Conservation (phyloP, 2,888 invertebrate genomes). For the Lissonota sp. region DNA sequence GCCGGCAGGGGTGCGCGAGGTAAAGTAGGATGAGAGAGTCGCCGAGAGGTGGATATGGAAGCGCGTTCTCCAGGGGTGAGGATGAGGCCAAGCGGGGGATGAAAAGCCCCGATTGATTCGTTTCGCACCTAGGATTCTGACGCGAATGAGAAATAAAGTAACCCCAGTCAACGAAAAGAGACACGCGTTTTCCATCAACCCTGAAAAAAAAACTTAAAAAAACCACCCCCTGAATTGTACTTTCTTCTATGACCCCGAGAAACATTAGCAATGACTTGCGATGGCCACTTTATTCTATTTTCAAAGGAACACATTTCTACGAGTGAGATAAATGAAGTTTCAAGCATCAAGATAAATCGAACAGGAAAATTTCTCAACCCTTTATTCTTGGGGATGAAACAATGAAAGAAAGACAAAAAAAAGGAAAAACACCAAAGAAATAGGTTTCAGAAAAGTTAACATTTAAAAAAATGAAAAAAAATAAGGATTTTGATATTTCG, state of each 20-base stretch:
- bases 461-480: too few species aligned
- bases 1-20: slow-evolving; percentile 20
- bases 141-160: slow-evolving; percentile 65
- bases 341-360: too few species aligned
- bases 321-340: too few species aligned
- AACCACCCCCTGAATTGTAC: slow-evolving; percentile 1
- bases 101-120: slow-evolving; percentile 63
- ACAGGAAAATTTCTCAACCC: too few species aligned
- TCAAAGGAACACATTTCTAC: too few species aligned
- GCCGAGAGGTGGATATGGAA: slow-evolving; percentile 29
- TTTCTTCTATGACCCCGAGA: slow-evolving; percentile 14
- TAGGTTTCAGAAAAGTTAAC: too few species aligned
- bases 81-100: slow-evolving; percentile 30
- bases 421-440: too few species aligned
- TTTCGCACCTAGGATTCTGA: slow-evolving; percentile 61
- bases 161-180: slow-evolving; percentile 38
- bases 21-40: slow-evolving; percentile 2
- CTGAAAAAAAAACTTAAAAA: not conserved
- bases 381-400: too few species aligned
- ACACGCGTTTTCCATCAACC: slow-evolving; percentile 41
- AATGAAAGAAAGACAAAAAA: too few species aligned
- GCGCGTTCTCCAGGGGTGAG: slow-evolving; percentile 32
- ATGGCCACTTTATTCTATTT: too few species aligned
- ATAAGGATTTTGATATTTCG: too few species aligned
- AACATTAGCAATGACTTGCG: slow-evolving; percentile 13